phyloP scores from a whole-genome alignment of 92 coral and sea anemone species.

The Palythoa heliodiscus region DNA sequence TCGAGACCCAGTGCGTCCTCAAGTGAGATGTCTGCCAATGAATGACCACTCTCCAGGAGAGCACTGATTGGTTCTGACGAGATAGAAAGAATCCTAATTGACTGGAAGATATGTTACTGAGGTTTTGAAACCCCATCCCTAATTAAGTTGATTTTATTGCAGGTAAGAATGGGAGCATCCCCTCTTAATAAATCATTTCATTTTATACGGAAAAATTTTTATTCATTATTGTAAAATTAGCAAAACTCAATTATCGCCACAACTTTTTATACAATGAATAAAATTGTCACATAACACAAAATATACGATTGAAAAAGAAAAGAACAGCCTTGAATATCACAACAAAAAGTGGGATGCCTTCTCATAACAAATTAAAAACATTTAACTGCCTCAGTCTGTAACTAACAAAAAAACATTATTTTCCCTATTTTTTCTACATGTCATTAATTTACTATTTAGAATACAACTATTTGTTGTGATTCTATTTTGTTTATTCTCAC shows the following conservation, averaged over 20 bases:
- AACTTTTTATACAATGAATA: background rate
- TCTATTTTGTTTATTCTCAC: too few relatives aligned
- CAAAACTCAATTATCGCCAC: too few relatives aligned
- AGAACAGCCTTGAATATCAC: slow-evolving; percentile 4
- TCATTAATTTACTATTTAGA: too few relatives aligned
- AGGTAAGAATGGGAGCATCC: too few relatives aligned
- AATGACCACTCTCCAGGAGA: slow-evolving; percentile 60
- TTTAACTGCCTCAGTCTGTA: slow-evolving; percentile 6
- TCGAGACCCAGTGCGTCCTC: slow-evolving; percentile 78
- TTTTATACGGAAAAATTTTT: too few relatives aligned
- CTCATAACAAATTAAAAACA: background rate
- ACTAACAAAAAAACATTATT: background rate
- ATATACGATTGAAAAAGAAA: slow-evolving; percentile 11
- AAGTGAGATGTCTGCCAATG: slow-evolving; percentile 85
- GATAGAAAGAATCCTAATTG: background rate
- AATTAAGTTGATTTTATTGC: background rate
- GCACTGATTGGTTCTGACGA: slow-evolving; percentile 79
- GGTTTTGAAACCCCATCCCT: background rate
- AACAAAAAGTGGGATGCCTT: slow-evolving; percentile 28
- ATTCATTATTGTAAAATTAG: too few relatives aligned
- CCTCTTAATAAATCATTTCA: too few relatives aligned
- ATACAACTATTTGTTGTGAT: too few relatives aligned
- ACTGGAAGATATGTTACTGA: background rate
- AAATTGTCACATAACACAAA: background rate
- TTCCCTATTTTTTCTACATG: too few relatives aligned